Evolutionary conservation across 1,140 invertebrate genomes (phyloP).

Genomic region (Brachionus plicatilis): DNA sequence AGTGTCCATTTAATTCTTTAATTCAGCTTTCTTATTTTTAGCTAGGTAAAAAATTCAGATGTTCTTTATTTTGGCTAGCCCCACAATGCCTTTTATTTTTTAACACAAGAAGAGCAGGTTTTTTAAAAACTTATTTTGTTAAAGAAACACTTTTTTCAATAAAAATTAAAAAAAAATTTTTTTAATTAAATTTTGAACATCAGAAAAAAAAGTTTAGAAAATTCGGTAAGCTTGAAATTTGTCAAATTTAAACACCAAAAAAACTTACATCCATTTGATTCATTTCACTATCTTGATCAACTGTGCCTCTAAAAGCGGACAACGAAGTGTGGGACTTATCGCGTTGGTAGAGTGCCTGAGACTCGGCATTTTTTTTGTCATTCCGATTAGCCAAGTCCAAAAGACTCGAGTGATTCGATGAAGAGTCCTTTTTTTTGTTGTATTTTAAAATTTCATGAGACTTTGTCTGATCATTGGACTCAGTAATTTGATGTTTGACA

Average conservation of each 20-base stretch:
- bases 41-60: no score
- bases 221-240: no score
- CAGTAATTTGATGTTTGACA: neutral
- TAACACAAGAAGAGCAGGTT: no score
- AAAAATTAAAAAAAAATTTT: no score
- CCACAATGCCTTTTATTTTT: no score
- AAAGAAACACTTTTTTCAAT: no score
- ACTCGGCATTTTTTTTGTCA: neutral
- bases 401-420: neutral
- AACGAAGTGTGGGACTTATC: neutral
- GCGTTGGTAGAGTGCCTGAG: neutral
- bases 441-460: neutral
- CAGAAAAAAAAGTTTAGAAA: no score
- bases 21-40: no score
- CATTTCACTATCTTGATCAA: slow-evolving; percentile 1
- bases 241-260: neutral
- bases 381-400: neutral
- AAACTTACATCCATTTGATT: slow-evolving; percentile 15
- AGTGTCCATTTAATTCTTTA: no score
- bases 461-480: neutral
- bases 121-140: no score
- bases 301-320: neutral
- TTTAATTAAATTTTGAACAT: no score
- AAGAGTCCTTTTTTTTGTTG: neutral
- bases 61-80: no score